Conservation (phyloP, 53 echinoderm and acorn worm genomes). For the Holothuria leucospilota region DNA sequence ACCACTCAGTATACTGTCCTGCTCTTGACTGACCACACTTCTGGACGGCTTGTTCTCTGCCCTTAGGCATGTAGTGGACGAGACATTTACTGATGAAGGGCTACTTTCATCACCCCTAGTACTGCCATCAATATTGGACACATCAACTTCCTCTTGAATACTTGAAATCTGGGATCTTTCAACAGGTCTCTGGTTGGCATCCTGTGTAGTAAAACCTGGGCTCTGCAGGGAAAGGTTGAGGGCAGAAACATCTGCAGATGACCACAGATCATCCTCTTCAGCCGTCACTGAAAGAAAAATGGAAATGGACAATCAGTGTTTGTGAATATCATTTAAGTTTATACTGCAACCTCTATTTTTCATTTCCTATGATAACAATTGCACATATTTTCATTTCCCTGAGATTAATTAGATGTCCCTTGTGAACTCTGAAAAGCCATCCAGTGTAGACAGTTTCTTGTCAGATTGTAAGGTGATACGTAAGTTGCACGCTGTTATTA, state of each 20-base stretch:
- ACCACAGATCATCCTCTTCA: constrained; percentile 96
- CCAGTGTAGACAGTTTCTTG: too few relatives aligned
- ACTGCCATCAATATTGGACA: neutral
- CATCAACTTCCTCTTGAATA: too few relatives aligned
- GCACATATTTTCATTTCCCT: too few relatives aligned
- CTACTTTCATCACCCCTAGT: too few relatives aligned
- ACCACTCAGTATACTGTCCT: neutral
- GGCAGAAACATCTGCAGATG: constrained; percentile 59
- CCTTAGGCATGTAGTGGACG: neutral
- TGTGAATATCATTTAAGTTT: neutral
- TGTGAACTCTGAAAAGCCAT: too few relatives aligned
- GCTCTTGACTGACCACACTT: neutral
- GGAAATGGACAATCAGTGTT: neutral
- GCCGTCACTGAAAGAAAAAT: constrained; percentile 72
- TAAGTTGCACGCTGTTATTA: too few relatives aligned
- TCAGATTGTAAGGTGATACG: too few relatives aligned
- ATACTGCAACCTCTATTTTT: too few relatives aligned
- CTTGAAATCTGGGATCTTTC: neutral
- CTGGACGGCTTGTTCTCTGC: too few relatives aligned
- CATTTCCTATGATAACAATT: too few relatives aligned
- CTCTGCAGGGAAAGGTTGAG: constrained; percentile 25
- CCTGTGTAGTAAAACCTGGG: neutral
- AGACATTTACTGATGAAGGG: neutral
- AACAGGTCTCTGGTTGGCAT: neutral
- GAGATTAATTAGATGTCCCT: too few relatives aligned